These are phyloP conservation scores for Eupithecia inturbata DNA, from an alignment of 2,888 invertebrate genomes.

Conservation along the genomic window DNA sequence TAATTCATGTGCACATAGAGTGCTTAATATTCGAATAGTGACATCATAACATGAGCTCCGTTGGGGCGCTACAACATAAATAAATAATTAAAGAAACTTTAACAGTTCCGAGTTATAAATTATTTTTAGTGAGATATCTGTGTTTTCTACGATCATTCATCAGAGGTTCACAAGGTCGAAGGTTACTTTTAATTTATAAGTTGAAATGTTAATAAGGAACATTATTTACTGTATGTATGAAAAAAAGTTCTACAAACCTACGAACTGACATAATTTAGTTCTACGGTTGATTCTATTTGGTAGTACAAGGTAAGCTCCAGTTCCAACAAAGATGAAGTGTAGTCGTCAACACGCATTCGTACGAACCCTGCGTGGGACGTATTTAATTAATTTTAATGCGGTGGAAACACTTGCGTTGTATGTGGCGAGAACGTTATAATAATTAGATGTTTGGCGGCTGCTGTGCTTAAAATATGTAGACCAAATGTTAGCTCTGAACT, in stretches of 20 bases:
- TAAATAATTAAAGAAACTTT: neutral
- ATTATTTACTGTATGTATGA: neutral
- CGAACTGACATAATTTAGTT: neutral
- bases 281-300: neutral
- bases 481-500: neutral
- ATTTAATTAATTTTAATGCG: slow-evolving; percentile 71
- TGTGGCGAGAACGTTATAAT: slow-evolving; percentile 45
- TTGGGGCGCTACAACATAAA: neutral
- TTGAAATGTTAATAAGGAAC: neutral
- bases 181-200: neutral
- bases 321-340: slow-evolving; percentile 59
- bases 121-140: neutral
- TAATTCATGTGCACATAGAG: neutral
- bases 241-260: neutral
- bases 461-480: slow-evolving; percentile 19
- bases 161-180: too few relatives aligned
- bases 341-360: slow-evolving; percentile 60
- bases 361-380: slow-evolving; percentile 63
- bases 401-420: slow-evolving; percentile 51
- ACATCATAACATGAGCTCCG: neutral
- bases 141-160: neutral
- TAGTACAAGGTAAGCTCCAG: slow-evolving; percentile 29
- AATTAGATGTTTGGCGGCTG: slow-evolving; percentile 42
- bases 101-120: neutral
- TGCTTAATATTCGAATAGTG: too few relatives aligned